These are phyloP conservation scores for Stichopus chloronotus DNA, from an alignment of 35 echinoderm and acorn worm species.

Conservation along the genomic window DNA sequence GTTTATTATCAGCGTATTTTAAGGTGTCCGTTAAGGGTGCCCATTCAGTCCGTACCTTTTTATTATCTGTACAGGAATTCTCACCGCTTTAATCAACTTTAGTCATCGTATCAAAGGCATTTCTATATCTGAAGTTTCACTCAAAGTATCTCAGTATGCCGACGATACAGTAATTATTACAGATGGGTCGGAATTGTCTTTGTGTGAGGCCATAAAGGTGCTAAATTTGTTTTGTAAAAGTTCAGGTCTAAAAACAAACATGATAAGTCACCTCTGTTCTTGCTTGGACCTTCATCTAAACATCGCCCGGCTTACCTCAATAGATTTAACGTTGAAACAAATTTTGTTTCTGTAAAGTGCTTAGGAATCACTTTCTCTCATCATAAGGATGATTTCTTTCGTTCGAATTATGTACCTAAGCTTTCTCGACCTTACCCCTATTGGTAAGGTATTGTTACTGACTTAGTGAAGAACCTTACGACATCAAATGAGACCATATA, in stretches of 20 bases:
- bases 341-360: too few species aligned
- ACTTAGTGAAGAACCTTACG: too few species aligned
- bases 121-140: background rate
- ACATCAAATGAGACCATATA: too few species aligned
- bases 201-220: background rate
- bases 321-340: too few species aligned
- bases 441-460: background rate
- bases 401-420: background rate
- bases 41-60: background rate
- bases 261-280: background rate
- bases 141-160: conserved; percentile 1
- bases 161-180: background rate
- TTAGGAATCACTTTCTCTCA: too few species aligned
- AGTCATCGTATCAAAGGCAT: background rate
- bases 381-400: too few species aligned
- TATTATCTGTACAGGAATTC: background rate
- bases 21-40: background rate
- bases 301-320: background rate
- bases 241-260: background rate
- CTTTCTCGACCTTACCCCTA: background rate
- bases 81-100: background rate
- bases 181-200: background rate
- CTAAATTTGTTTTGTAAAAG: background rate
- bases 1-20: background rate
- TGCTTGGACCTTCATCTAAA: background rate